These are phyloP conservation scores for Diarsia rubi DNA, from an alignment of 2,888 invertebrate species.

Conservation along the genomic window DNA sequence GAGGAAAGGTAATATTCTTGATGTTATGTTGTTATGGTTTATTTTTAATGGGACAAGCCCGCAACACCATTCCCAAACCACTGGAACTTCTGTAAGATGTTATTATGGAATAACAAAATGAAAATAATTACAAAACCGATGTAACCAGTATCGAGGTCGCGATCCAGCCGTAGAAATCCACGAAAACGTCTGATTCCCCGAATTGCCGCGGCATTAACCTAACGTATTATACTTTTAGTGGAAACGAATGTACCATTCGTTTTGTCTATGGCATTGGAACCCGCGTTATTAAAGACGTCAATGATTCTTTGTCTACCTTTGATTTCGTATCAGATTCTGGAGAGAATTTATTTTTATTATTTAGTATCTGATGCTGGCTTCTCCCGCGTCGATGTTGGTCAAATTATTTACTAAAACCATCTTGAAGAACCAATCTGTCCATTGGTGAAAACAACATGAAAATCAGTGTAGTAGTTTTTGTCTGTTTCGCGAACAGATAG, in stretches of 20 bases:
- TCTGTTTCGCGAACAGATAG: no score
- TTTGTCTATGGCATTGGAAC: constrained; percentile 57
- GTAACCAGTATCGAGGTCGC: constrained; percentile 35
- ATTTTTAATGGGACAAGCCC: no score
- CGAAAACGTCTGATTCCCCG: constrained; percentile 55
- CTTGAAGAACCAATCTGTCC: no score
- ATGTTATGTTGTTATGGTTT: no score
- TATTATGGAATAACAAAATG: background rate
- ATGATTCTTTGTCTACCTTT: constrained; percentile 50
- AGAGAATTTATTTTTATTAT: background rate
- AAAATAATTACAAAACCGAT: constrained; percentile 40
- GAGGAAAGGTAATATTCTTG: no score
- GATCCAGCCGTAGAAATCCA: constrained; percentile 38
- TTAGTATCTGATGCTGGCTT: background rate
- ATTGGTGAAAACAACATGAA: no score
- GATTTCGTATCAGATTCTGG: constrained; percentile 6
- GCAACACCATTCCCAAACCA: no score
- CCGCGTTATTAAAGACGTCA: constrained; percentile 63
- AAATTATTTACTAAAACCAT: no score
- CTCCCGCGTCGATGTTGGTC: no score
- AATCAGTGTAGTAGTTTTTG: no score
- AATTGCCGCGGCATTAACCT: constrained; percentile 62
- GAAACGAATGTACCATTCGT: constrained; percentile 62
- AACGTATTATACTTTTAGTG: constrained; percentile 63
- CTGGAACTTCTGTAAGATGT: no score